These are phyloP conservation scores for Sminthurinus aureus DNA, from an alignment of 2,888 invertebrate species.

Conservation along the genomic window DNA sequence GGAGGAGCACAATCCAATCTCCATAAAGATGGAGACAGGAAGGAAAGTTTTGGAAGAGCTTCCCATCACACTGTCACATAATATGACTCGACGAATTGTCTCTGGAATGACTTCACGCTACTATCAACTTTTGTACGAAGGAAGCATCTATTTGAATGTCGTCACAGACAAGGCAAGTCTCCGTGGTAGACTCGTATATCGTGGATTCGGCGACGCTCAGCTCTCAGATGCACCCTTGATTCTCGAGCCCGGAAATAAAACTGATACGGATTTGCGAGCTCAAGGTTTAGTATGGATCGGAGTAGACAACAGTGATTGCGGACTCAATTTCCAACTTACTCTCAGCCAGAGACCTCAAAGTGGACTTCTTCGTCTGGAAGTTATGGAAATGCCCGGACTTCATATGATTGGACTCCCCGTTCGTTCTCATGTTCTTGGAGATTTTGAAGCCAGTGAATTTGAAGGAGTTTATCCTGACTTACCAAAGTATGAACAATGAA, in stretches of 20 bases:
- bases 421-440: conserved; percentile 54
- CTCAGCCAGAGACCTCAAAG: conserved; percentile 59
- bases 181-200: conserved; percentile 76
- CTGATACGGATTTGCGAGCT: conserved; percentile 49
- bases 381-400: conserved; percentile 59
- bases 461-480: conserved; percentile 58
- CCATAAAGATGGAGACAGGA: conserved; percentile 60
- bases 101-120: conserved; percentile 81
- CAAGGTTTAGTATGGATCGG: conserved; percentile 60
- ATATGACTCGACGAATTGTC: conserved; percentile 62
- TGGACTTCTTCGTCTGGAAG: conserved; percentile 57
- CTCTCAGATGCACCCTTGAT: conserved; percentile 60
- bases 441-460: conserved; percentile 59
- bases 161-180: conserved; percentile 71
- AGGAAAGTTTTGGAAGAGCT: conserved; percentile 59
- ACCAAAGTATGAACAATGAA: conserved; percentile 50
- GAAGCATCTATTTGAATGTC: conserved; percentile 80
- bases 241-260: conserved; percentile 48
- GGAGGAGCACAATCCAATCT: conserved; percentile 49
- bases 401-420: conserved; percentile 59
- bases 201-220: conserved; percentile 72
- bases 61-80: conserved; percentile 51
- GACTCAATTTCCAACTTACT: conserved; percentile 58
- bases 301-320: conserved; percentile 56
- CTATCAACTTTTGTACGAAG: conserved; percentile 82